A percentile compares a stretch with the other conserved stretches of the same genome.
Conservation (phyloP, 2,113 vertebrate species). For the Megaleporinus macrocephalus region DNA sequence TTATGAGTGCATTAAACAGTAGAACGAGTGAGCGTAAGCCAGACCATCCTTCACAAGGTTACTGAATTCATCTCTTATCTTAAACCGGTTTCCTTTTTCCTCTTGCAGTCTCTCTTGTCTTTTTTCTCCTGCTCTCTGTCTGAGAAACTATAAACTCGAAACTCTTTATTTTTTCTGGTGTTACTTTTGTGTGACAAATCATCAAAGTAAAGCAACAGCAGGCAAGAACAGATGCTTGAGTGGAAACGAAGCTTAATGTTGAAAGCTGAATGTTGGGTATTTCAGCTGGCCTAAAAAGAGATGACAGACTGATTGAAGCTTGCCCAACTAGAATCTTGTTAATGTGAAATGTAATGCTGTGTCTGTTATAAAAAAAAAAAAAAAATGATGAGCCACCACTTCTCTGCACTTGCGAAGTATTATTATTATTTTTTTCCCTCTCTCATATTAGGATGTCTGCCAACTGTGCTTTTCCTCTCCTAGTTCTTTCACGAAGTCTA, state of each 20-base stretch:
- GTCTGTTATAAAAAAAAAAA: not conserved
- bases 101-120: slow-evolving; percentile 37
- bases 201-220: not conserved
- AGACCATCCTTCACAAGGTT: slow-evolving; percentile 61
- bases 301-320: slow-evolving; percentile 2
- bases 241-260: not conserved
- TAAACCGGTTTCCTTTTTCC: too few relatives aligned
- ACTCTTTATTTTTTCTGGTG: slow-evolving; percentile 53
- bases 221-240: slow-evolving; percentile 10
- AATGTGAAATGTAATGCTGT: slow-evolving; percentile 3
- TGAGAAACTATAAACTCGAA: not conserved
- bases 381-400: not conserved
- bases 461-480: slow-evolving; percentile 42
- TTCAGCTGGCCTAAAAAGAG: slow-evolving; percentile 17
- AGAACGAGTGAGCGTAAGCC: slow-evolving; percentile 67
- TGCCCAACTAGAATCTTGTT: slow-evolving; percentile 10
- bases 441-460: not conserved
- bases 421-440: too few relatives aligned
- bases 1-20: slow-evolving; percentile 81
- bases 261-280: slow-evolving; percentile 19
- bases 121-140: slow-evolving; percentile 51
- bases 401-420: not conserved
- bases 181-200: slow-evolving; percentile 27
- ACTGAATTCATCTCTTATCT: slow-evolving; percentile 31
- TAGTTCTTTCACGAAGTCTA: slow-evolving; percentile 49